These are phyloP conservation scores for Lepus townsendii DNA, from an alignment of 2,797 vertebrate species.

Conservation along the genomic window DNA sequence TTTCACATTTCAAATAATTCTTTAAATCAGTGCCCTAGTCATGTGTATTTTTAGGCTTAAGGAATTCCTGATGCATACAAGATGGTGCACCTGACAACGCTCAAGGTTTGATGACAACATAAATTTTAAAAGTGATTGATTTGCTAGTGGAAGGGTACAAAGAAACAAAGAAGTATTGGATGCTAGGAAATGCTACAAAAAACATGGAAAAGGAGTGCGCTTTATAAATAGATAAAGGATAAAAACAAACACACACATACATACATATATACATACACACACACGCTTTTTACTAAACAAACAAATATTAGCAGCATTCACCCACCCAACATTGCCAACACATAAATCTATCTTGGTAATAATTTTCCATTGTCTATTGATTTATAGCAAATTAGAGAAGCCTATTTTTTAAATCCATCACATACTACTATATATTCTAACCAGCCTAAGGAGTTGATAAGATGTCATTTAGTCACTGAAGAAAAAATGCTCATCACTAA, in stretches of 20 bases:
- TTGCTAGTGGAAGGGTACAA: neutral
- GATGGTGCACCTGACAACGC: neutral
- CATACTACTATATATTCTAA: neutral
- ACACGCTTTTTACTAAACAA: neutral
- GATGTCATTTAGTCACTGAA: neutral
- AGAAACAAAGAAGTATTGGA: neutral
- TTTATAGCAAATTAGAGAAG: neutral
- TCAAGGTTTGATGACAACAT: neutral
- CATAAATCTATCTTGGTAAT: neutral
- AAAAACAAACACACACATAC: neutral
- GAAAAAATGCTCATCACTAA: neutral
- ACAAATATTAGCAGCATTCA: neutral
- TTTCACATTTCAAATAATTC: conserved; percentile 45
- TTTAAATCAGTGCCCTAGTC: neutral
- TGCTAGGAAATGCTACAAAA: neutral
- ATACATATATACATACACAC: neutral
- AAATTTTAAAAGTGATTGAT: conserved; percentile 28
- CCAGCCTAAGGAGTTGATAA: neutral
- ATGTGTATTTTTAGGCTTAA: conserved; percentile 10
- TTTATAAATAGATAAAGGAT: neutral
- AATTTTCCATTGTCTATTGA: neutral
- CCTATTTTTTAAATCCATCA: neutral
- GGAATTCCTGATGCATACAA: neutral
- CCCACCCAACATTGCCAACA: neutral
- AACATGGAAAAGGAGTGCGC: neutral